A percentile compares a stretch with the other conserved stretches of the same genome.
Evolutionary conservation across 2,888 invertebrate species (phyloP).

Genomic region (Leptinotarsa peninsularis): DNA sequence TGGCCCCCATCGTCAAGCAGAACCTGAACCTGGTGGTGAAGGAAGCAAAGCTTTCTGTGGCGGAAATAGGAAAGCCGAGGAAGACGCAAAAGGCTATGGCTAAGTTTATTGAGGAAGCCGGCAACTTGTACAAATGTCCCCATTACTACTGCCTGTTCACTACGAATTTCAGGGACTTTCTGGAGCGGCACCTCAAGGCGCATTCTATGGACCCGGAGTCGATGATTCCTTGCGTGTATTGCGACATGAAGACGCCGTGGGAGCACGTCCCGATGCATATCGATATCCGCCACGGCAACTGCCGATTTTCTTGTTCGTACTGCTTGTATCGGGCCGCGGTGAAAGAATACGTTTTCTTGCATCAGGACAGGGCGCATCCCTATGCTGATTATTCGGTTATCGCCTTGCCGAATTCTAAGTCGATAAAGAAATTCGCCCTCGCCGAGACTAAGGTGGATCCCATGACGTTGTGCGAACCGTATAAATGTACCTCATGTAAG

Average conservation of each 20-base stretch:
- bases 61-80: conserved; percentile 48
- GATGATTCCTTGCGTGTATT: conserved; percentile 68
- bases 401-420: conserved; percentile 50
- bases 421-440: conserved; percentile 48
- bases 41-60: conserved; percentile 49
- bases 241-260: conserved; percentile 66
- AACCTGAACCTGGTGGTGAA: conserved; percentile 48
- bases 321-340: conserved; percentile 77
- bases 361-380: conserved; percentile 65
- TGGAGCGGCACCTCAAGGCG: conserved; percentile 64
- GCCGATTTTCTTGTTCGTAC: conserved; percentile 73
- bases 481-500: conserved; percentile 52
- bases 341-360: conserved; percentile 72
- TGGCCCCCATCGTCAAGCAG: conserved; percentile 41
- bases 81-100: conserved; percentile 62
- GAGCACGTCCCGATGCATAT: conserved; percentile 68
- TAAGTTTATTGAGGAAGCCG: conserved; percentile 51
- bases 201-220: conserved; percentile 57
- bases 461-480: conserved; percentile 52
- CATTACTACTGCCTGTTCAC: conserved; percentile 67
- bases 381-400: conserved; percentile 47
- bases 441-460: conserved; percentile 47
- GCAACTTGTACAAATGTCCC: conserved; percentile 72
- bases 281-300: conserved; percentile 72
- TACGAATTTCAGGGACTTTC: conserved; percentile 61